phyloP scores from a whole-genome alignment of 2,888 invertebrate species.

The Spilarctia lutea region DNA sequence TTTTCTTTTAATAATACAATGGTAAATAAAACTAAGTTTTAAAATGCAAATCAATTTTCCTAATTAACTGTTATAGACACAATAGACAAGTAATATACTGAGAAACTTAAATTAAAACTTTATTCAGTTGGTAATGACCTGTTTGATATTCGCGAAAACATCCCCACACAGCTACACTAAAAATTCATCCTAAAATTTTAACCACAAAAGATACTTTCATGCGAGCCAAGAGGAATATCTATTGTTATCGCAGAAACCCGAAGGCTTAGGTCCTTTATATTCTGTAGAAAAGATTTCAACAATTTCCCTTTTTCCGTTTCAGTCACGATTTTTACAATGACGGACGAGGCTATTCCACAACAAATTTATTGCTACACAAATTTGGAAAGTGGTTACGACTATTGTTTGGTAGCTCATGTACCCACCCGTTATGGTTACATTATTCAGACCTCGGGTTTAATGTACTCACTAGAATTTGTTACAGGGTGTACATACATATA shows the following conservation, averaged over 20 bases:
- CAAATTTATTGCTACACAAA: slow-evolving; percentile 56
- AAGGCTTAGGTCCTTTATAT: slow-evolving; percentile 55
- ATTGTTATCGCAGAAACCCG: slow-evolving; percentile 56
- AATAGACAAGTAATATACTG: neutral
- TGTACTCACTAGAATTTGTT: neutral
- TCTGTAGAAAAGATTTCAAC: slow-evolving; percentile 55
- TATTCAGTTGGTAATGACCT: slow-evolving; percentile 13
- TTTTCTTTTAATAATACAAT: no score
- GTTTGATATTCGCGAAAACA: slow-evolving; percentile 19
- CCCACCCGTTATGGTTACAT: slow-evolving; percentile 21
- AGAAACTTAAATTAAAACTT: slow-evolving; percentile 29
- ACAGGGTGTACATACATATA: neutral
- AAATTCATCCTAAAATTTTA: slow-evolving; percentile 41
- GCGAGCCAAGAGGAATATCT: slow-evolving; percentile 44
- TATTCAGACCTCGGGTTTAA: slow-evolving; percentile 6
- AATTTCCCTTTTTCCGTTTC: slow-evolving; percentile 51
- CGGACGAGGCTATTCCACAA: slow-evolving; percentile 47
- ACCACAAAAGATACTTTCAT: slow-evolving; percentile 53
- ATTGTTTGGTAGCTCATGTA: slow-evolving; percentile 34
- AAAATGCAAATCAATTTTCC: neutral
- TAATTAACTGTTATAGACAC: neutral
- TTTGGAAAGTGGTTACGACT: slow-evolving; percentile 47
- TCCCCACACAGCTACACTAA: slow-evolving; percentile 14
- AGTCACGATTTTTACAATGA: slow-evolving; percentile 45
- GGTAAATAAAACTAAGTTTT: neutral